These are phyloP conservation scores for Teleogryllus occipitalis DNA, from an alignment of 1,140 invertebrate genomes.

Conservation along the genomic window DNA sequence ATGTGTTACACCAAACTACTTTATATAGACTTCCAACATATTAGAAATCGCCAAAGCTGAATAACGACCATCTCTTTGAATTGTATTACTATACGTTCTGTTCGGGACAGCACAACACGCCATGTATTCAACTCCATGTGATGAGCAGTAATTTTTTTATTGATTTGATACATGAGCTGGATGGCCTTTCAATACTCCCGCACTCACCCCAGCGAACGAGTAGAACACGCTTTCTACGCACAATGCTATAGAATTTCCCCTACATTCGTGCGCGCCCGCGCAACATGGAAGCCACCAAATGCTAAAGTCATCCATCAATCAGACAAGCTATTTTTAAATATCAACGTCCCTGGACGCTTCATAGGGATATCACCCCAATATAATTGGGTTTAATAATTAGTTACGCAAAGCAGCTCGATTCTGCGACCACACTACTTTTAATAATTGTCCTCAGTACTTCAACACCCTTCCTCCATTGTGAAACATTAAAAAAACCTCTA, in stretches of 20 bases:
- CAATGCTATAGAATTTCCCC: neutral
- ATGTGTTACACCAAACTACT: too few species aligned
- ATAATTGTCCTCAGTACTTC: neutral
- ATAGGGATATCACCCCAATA: neutral
- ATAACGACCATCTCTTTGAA: neutral
- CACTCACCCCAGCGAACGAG: neutral
- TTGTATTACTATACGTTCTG: neutral
- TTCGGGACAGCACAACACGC: neutral
- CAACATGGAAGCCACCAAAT: neutral
- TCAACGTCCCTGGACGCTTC: neutral
- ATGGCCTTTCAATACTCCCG: neutral
- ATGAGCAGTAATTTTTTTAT: neutral
- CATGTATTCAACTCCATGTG: neutral
- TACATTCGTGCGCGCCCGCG: neutral
- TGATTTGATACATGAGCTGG: neutral
- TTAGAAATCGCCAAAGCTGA: neutral
- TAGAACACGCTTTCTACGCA: neutral
- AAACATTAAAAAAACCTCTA: neutral
- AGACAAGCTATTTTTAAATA: conserved; percentile 6
- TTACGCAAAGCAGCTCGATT: neutral
- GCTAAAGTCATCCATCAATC: neutral
- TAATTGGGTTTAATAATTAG: neutral
- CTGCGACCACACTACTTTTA: neutral
- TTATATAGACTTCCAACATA: too few species aligned
- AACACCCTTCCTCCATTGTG: neutral